Evolutionary conservation across 1,140 invertebrate species (phyloP).

Genomic region (Drosophila paulistorum): DNA sequence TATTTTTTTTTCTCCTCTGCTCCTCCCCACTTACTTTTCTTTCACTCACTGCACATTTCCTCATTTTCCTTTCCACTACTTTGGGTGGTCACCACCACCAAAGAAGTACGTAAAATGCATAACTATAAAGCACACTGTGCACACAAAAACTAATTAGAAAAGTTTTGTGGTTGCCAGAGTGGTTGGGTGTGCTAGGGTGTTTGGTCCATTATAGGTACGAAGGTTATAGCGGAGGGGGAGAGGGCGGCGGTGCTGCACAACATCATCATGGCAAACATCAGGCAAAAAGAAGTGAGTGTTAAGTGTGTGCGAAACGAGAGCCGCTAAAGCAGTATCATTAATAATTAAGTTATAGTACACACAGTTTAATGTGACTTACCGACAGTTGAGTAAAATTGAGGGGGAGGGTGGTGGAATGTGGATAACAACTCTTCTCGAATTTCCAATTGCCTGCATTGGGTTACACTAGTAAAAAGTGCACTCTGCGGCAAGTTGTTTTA

Average conservation of each 20-base stretch:
- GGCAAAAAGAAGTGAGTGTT: conserved; percentile 35
- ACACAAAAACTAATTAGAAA: conserved; percentile 65
- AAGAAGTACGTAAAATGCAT: conserved; percentile 45
- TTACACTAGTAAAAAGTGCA: too few species aligned
- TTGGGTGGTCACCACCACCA: conserved; percentile 19
- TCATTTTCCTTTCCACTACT: conserved; percentile 30
- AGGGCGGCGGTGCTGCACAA: not conserved
- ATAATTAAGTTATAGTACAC: conserved; percentile 54
- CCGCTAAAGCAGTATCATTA: conserved; percentile 35
- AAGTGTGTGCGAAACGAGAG: conserved; percentile 50
- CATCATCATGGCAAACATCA: not conserved
- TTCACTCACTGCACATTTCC: not conserved
- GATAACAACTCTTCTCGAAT: not conserved
- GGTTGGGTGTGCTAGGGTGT: not conserved
- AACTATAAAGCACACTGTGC: conserved; percentile 61
- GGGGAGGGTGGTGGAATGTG: not conserved
- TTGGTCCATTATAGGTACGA: not conserved
- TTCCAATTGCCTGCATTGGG: too few species aligned
- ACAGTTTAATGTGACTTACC: conserved; percentile 21
- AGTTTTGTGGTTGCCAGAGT: conserved; percentile 55
- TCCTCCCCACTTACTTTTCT: not conserved
- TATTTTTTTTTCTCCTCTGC: conserved; percentile 23
- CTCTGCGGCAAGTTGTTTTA: too few species aligned
- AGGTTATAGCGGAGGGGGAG: not conserved
- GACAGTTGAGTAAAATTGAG: not conserved